Percentiles rank a stretch among this genome's conserved stretches.
Evolutionary conservation across 2,888 invertebrate species (phyloP).

Genomic region (Plagodis dolabraria): DNA sequence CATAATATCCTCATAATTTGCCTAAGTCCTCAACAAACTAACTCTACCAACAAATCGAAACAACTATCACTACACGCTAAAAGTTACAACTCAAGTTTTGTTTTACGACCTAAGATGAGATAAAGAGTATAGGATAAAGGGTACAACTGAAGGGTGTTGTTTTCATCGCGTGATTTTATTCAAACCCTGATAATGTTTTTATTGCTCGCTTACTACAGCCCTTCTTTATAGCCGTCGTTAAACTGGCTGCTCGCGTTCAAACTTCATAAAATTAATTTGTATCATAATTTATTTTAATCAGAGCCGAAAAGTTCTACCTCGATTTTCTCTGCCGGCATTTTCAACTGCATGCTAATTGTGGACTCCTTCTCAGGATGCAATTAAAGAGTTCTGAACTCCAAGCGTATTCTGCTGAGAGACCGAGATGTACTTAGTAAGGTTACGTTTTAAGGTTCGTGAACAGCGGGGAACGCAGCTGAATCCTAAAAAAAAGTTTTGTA

Average conservation of each 20-base stretch:
- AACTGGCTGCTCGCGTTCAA: slow-evolving; percentile 29
- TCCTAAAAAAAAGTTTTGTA: too few relatives aligned
- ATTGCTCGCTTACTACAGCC: slow-evolving; percentile 16
- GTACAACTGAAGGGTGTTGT: slow-evolving; percentile 20
- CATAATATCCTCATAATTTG: too few relatives aligned
- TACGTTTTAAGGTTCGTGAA: too few relatives aligned
- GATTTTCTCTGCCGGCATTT: slow-evolving; percentile 53
- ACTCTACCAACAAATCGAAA: background rate
- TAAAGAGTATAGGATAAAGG: slow-evolving; percentile 9
- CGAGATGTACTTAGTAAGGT: slow-evolving; percentile 17
- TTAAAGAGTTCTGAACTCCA: slow-evolving; percentile 68
- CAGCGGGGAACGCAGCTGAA: too few relatives aligned
- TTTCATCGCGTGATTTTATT: slow-evolving; percentile 25
- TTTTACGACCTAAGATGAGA: slow-evolving; percentile 14
- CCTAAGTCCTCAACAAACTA: too few relatives aligned
- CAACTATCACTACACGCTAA: slow-evolving; percentile 5
- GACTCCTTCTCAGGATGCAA: slow-evolving; percentile 63
- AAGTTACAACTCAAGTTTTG: slow-evolving; percentile 7
- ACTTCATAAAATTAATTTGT: slow-evolving; percentile 32
- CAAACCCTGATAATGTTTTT: slow-evolving; percentile 34
- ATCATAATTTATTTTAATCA: slow-evolving; percentile 33
- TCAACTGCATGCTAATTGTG: slow-evolving; percentile 66
- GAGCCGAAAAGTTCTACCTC: slow-evolving; percentile 46
- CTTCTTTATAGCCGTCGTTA: slow-evolving; percentile 32
- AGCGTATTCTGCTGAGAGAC: slow-evolving; percentile 48